A percentile compares a stretch with the other conserved stretches of the same genome.
These are phyloP conservation scores for Crypturellus tataupa DNA, from an alignment of 2,797 vertebrate genomes.

Conservation along the genomic window DNA sequence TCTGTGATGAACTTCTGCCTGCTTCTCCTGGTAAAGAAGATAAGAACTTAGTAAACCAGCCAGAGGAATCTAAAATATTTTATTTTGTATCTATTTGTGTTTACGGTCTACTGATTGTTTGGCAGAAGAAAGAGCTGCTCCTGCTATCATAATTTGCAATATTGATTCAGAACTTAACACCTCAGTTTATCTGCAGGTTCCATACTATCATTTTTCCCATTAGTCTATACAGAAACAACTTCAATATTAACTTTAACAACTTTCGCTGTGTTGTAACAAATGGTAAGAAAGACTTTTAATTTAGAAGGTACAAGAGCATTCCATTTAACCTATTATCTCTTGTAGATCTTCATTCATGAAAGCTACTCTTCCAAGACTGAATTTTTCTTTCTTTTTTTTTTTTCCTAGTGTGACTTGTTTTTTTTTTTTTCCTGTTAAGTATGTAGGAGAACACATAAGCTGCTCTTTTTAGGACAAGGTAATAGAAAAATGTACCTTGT, in stretches of 20 bases:
- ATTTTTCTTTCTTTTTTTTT: not conserved
- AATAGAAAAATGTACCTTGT: not conserved
- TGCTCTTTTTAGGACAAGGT: not conserved
- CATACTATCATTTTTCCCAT: not conserved
- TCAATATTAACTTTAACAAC: not conserved
- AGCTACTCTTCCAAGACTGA: not conserved
- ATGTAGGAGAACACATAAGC: accelerated
- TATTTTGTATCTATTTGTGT: not conserved
- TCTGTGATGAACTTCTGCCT: not conserved
- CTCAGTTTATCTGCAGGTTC: not conserved
- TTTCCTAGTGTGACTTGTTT: not conserved
- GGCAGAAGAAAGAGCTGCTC: not conserved
- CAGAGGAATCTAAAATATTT: not conserved
- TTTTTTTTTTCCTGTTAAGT: not conserved
- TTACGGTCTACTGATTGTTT: not conserved
- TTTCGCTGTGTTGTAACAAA: not conserved
- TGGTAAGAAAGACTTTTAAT: not conserved
- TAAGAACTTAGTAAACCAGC: not conserved
- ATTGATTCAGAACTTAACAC: not conserved
- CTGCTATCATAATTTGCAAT: not conserved
- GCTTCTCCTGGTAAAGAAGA: not conserved
- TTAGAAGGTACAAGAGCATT: not conserved
- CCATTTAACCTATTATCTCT: not conserved
- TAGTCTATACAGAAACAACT: not conserved
- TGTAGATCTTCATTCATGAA: not conserved